Percentiles rank a stretch among this genome's conserved stretches.
phyloP scores from a whole-genome alignment of 2,113 vertebrate species.

The Cacatua alba region DNA sequence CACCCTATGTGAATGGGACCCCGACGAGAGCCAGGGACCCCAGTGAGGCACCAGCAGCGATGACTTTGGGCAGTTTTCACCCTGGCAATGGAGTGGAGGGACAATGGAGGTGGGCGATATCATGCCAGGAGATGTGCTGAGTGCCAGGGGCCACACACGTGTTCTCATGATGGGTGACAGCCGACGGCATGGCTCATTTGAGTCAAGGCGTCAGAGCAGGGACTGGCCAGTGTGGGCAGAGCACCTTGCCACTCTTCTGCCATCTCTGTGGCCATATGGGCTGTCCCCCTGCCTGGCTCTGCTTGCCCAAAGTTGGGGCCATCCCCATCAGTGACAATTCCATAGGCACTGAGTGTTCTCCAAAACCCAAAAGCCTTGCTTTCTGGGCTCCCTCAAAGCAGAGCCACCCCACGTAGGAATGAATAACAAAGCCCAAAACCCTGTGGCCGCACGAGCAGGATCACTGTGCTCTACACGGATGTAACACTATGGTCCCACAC shows the following conservation, averaged over 20 bases:
- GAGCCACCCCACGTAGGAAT: fast-evolving
- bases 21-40: neutral
- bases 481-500: fast-evolving
- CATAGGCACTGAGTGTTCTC: fast-evolving
- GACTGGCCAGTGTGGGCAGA: neutral
- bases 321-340: neutral
- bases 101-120: neutral
- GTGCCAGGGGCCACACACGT: neutral
- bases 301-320: neutral
- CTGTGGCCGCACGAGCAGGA: fast-evolving
- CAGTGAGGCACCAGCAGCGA: neutral
- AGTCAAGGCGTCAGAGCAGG: fast-evolving
- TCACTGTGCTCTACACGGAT: fast-evolving
- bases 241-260: neutral
- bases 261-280: neutral
- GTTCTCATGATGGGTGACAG: neutral
- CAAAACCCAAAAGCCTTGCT: neutral
- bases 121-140: neutral
- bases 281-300: neutral
- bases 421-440: fast-evolving
- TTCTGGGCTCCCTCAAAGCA: neutral
- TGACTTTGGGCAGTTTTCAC: neutral
- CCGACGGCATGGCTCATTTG: fast-evolving
- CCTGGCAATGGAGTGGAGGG: neutral
- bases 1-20: neutral